Conservation (phyloP, 2,888 invertebrate species). For the Pandemis cinnamomeana region DNA sequence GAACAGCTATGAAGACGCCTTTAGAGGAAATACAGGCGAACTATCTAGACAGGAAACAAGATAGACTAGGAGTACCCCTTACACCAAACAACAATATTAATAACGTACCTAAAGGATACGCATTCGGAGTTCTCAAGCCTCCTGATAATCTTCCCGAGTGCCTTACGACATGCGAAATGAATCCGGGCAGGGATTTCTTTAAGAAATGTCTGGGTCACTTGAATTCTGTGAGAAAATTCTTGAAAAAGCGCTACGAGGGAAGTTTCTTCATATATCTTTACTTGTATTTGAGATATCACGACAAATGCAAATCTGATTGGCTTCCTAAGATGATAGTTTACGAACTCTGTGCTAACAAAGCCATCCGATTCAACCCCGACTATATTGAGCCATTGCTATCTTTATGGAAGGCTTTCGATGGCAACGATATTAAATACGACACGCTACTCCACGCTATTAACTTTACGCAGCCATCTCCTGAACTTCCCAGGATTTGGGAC, state of each 20-base stretch:
- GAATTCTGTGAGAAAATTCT: constrained; percentile 57
- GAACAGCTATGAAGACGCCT: constrained; percentile 53
- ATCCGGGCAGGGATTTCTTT: constrained; percentile 60
- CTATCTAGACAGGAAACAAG: constrained; percentile 50
- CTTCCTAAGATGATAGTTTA: constrained; percentile 66
- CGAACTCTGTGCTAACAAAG: constrained; percentile 59
- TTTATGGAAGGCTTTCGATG: constrained; percentile 63
- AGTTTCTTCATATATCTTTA: constrained; percentile 51
- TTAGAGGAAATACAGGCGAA: constrained; percentile 61
- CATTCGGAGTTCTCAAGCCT: constrained; percentile 68
- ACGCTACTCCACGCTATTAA: constrained; percentile 68
- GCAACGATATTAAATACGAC: constrained; percentile 66
- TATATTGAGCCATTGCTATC: constrained; percentile 68
- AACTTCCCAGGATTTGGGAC: constrained; percentile 61
- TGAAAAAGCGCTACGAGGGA: constrained; percentile 50
- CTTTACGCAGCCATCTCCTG: constrained; percentile 55
- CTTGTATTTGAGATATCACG: constrained; percentile 53
- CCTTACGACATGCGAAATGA: constrained; percentile 51
- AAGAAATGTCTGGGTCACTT: constrained; percentile 65
- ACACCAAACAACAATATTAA: constrained; percentile 71
- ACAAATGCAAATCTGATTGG: constrained; percentile 65
- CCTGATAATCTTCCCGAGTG: constrained; percentile 65
- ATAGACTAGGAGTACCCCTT: constrained; percentile 57
- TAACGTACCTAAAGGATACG: constrained; percentile 64
- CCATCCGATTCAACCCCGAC: constrained; percentile 59